Evolutionary conservation across 2,888 invertebrate species (phyloP), one percentile per base, ranked within the genome.

Genomic region (Alcis repandata): DNA sequence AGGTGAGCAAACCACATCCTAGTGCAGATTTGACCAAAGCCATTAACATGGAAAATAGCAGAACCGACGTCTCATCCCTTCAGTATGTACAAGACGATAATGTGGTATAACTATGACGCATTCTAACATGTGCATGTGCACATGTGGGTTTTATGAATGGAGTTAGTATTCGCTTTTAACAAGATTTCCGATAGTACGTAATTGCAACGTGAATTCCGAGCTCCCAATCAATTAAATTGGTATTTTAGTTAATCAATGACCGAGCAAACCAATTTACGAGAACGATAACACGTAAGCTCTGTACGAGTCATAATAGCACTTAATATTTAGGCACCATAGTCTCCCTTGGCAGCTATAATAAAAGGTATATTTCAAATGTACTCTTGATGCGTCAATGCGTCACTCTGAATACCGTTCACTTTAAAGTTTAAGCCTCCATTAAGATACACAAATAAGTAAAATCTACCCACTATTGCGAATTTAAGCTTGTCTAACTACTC

Each of bases 241-340:
- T 41, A 43, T 62, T 56, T 36, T 49, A 49, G 56, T 56, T 62
- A 45, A 62, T 62, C 62, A 51, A 62, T 62, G 62, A 43, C 51
- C 41, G 43, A 17, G 22, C 19, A 38, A 43, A 11, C 45, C 60
- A 60, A 48, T 61, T 49, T 48, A n/a, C 20, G 1, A 13, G 38
- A 41, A 13, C 54, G 19, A 22, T 60, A 49, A 61, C 54, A 54
- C 40, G n/a, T 38, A 32, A 41, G 27, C 19, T 7, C 43, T 32
- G 2, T 17, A 19, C 53, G 60, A 60, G 17, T 60, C 60, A 60
- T 33, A 52, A 53, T 33, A n/a, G 0, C 20, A 38, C 33, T 36
- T 20, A 20, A 38, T 36, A 51, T 19, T 51, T 51, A 20, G 36
- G 36, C n/a, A 51, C 36, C 7, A 38, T 0, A 4, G 27, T 27